Evolutionary conservation across 2,888 invertebrate genomes (phyloP).

Genomic region (Parochlus steinenii): DNA sequence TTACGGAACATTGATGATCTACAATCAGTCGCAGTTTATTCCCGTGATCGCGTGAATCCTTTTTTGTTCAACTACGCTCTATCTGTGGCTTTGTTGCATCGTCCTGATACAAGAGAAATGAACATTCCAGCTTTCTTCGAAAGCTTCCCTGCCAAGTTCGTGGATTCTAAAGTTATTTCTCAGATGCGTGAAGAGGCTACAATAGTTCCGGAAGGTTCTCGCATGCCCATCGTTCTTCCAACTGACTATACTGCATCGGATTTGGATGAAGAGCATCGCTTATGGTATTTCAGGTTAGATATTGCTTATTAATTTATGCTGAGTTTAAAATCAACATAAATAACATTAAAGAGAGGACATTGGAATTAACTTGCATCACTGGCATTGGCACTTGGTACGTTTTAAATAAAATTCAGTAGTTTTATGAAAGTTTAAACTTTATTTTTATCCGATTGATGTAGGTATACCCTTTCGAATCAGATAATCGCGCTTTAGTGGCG

Average conservation of each 20-base stretch:
- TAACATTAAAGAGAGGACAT: not conserved
- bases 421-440: not conserved
- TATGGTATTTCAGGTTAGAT: slow-evolving; percentile 49
- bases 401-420: not conserved
- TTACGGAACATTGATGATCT: slow-evolving; percentile 33
- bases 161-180: slow-evolving; percentile 48
- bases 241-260: slow-evolving; percentile 61
- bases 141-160: slow-evolving; percentile 58
- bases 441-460: slow-evolving; percentile 50
- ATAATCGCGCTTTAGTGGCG: slow-evolving; percentile 38
- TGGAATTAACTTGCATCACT: slow-evolving; percentile 36
- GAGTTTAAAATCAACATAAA: not conserved
- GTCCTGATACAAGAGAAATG: slow-evolving; percentile 45
- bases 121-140: slow-evolving; percentile 49
- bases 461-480: slow-evolving; percentile 61
- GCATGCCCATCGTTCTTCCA: slow-evolving; percentile 43
- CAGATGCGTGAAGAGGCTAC: slow-evolving; percentile 45
- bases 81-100: slow-evolving; percentile 50
- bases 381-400: slow-evolving; percentile 37
- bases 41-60: slow-evolving; percentile 51
- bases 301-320: slow-evolving; percentile 20
- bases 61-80: slow-evolving; percentile 56
- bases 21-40: slow-evolving; percentile 45
- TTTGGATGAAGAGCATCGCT: slow-evolving; percentile 60
- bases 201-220: slow-evolving; percentile 40